These are phyloP conservation scores for Clarias gariepinus DNA, from an alignment of 2,113 vertebrate genomes.

Conservation along the genomic window DNA sequence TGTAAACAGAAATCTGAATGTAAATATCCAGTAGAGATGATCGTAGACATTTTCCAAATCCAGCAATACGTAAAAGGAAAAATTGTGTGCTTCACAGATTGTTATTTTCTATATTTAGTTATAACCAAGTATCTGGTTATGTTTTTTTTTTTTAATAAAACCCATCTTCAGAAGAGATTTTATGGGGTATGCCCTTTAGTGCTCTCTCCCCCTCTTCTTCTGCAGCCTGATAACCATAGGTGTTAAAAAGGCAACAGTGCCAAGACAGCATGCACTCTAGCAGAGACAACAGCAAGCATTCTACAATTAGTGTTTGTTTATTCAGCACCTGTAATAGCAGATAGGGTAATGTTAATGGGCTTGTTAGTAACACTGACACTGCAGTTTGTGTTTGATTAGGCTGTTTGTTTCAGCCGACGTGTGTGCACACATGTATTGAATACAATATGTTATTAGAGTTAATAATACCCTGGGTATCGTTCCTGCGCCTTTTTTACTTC, in stretches of 20 bases:
- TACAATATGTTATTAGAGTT: not conserved
- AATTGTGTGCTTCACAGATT: slow-evolving; percentile 25
- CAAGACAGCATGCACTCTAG: not conserved
- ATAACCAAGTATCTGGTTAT: slow-evolving; percentile 3
- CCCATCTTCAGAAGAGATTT: not conserved
- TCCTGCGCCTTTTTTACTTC: not conserved
- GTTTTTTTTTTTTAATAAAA: not conserved
- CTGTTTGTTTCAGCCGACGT: not conserved
- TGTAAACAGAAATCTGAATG: slow-evolving; percentile 35
- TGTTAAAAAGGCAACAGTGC: not conserved
- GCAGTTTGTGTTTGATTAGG: not conserved
- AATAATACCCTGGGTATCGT: too few relatives aligned
- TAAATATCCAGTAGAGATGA: slow-evolving; percentile 49
- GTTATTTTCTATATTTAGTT: not conserved
- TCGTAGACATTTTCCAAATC: slow-evolving; percentile 49
- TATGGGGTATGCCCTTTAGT: not conserved
- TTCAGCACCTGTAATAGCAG: not conserved
- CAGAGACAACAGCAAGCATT: not conserved
- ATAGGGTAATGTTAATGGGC: not conserved
- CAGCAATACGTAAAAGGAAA: slow-evolving; percentile 47
- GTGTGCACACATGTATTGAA: not conserved
- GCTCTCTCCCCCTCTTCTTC: not conserved
- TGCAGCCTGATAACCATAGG: not conserved
- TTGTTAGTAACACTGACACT: not conserved
- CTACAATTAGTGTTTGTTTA: not conserved